Conservation (phyloP, 2,888 invertebrate species). For the Choristoneura rosaceana region DNA sequence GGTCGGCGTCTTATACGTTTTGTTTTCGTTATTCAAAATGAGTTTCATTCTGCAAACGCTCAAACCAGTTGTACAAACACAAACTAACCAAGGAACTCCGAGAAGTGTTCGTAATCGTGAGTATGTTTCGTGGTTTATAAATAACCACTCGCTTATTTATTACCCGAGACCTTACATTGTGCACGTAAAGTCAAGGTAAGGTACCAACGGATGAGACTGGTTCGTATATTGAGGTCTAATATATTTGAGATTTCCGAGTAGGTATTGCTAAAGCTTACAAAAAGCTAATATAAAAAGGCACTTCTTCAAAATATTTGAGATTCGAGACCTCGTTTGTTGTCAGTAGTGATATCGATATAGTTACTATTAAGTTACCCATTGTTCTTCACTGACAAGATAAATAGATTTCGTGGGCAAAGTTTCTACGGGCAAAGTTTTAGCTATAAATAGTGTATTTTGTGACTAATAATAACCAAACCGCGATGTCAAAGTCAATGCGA, state of each 20-base stretch:
- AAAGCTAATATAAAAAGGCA: too few relatives aligned
- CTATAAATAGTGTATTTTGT: neutral
- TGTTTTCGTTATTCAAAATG: constrained; percentile 27
- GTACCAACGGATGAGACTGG: constrained; percentile 31
- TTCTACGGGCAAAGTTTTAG: neutral
- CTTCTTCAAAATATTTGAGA: neutral
- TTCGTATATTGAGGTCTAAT: neutral
- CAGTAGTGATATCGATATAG: too few relatives aligned
- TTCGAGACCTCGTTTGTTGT: neutral
- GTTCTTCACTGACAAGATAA: too few relatives aligned
- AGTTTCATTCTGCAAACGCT: constrained; percentile 24
- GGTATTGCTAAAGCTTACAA: neutral
- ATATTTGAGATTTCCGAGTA: neutral
- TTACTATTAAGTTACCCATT: too few relatives aligned
- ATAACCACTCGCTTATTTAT: constrained; percentile 35
- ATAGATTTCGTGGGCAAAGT: neutral
- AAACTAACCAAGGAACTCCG: constrained; percentile 31
- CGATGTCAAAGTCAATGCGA: neutral
- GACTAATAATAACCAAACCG: neutral
- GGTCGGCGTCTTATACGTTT: neutral
- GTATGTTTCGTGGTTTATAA: constrained; percentile 36
- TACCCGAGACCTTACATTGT: constrained; percentile 39
- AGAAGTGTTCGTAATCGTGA: constrained; percentile 15
- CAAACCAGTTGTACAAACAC: constrained; percentile 40
- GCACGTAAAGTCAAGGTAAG: constrained; percentile 37